Base-by-base conservation (phyloP, 2,888 invertebrate genomes). In the Apamea monoglypha region DNA sequence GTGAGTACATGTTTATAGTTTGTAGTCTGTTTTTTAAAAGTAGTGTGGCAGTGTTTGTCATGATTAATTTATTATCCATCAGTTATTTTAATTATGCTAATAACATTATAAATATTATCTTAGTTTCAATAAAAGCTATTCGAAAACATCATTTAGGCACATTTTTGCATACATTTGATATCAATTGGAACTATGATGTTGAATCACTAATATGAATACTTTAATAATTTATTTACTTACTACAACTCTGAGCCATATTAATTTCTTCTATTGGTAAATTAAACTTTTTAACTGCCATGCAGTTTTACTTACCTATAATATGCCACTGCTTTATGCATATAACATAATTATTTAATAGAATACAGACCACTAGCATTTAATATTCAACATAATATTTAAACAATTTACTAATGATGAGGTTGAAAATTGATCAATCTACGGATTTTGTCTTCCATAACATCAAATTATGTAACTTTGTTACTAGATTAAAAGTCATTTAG, bases 401-500 rank as follows among this genome's bases (percentile, higher is more conserved):
- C 18, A 32, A 36, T 67, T 72, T 56, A 64, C 18, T 36, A 2
- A 70, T 53, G 36, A 18, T 53, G 16, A 64, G 25, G 44, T 68
- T 75, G 44, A 63, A 44, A 56, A 64, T 32, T 53, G 1, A 56
- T 10, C 21, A 73, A 64, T 69, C 36, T 68, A 56, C n/a, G 5
- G 64, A 74, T 56, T 67, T 47, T 72, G 40, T 74, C 40, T 47
- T 36, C 50, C 21, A 69, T 21, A 68, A 47, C 21, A 73, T 61
- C 25, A 53, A 32, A 66, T 44, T 64, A 56, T 18, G 77, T 86
- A 87, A 87, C 82, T 80, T 76, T 77, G 88, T 86, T 79, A 87
- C 76, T 61, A 56, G 66, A 53, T 76, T 36, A 68, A 59, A 74
- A 86, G 32, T 59, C 16, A 6, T 66, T 32, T 50, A 53, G 66